phyloP scores from a whole-genome alignment of 2,888 invertebrate species.

The Drosophila algonquin region DNA sequence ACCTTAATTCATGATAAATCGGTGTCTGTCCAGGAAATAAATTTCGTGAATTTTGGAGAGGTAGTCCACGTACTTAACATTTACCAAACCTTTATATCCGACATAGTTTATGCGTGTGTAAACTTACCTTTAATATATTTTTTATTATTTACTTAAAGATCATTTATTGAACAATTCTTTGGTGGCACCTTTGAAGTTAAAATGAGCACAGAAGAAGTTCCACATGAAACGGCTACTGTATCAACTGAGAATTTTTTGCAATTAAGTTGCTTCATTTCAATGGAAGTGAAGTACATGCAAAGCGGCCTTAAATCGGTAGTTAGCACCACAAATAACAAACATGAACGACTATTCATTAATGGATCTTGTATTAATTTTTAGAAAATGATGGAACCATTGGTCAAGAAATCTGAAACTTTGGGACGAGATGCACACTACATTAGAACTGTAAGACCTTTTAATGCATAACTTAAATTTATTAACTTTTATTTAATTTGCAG shows the following conservation, averaged over 20 bases:
- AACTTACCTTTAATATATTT: not conserved
- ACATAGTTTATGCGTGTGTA: not conserved
- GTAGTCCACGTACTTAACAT: too few species aligned
- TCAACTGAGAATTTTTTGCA: slow-evolving; percentile 95
- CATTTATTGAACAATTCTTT: slow-evolving; percentile 96
- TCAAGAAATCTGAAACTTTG: slow-evolving; percentile 86
- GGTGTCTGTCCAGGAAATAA: too few species aligned
- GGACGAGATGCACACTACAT: slow-evolving; percentile 96
- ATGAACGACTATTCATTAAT: slow-evolving; percentile 1
- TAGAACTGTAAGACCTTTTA: slow-evolving; percentile 88
- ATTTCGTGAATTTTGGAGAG: too few species aligned
- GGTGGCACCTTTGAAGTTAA: slow-evolving; percentile 95
- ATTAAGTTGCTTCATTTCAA: slow-evolving; percentile 98
- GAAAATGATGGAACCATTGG: slow-evolving; percentile 87
- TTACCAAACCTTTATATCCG: too few species aligned
- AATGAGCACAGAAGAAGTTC: slow-evolving; percentile 95
- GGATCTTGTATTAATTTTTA: slow-evolving; percentile 73
- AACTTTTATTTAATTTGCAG: slow-evolving; percentile 84
- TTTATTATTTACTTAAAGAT: slow-evolving; percentile 75
- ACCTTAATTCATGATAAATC: too few species aligned
- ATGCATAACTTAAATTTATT: not conserved
- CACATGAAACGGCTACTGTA: slow-evolving; percentile 90
- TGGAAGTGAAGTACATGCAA: slow-evolving; percentile 97
- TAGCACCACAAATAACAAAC: not conserved
- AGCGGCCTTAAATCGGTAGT: slow-evolving; percentile 92